Evolutionary conservation across 1,140 invertebrate species (phyloP).

Genomic region (Megalopta genalis): DNA sequence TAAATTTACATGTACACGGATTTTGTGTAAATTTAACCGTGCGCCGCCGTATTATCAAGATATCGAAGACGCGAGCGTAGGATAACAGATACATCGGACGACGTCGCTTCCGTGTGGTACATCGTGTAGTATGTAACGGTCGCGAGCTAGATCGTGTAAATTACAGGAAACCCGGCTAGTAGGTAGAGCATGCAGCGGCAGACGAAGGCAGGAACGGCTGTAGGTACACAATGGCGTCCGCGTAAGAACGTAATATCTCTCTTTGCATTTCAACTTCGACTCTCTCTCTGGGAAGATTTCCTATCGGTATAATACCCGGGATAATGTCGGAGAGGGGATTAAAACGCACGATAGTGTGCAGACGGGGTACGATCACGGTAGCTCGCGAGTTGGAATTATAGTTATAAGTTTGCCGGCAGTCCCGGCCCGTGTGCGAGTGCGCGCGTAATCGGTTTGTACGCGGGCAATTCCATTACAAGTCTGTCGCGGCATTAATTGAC

Average conservation of each 20-base stretch:
- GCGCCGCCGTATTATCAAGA: too few species aligned
- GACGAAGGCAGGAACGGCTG: constrained; percentile 11
- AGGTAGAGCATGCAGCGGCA: constrained; percentile 5
- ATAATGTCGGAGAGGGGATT: constrained; percentile 50
- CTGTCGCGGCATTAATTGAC: constrained; percentile 17
- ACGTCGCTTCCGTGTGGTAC: constrained; percentile 26
- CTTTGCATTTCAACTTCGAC: constrained; percentile 53
- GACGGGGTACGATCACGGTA: constrained; percentile 22
- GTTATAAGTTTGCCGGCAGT: constrained; percentile 39
- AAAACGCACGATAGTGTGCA: constrained; percentile 41
- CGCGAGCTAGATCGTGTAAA: constrained; percentile 39
- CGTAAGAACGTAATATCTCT: constrained; percentile 39
- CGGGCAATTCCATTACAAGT: constrained; percentile 25
- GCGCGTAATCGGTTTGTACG: constrained; percentile 34
- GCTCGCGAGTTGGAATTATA: constrained; percentile 31
- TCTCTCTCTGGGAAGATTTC: constrained; percentile 29
- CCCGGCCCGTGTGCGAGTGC: constrained; percentile 26
- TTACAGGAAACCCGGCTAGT: not conserved
- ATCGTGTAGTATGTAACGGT: constrained; percentile 18
- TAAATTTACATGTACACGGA: too few species aligned
- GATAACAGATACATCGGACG: constrained; percentile 10
- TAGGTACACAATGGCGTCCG: constrained; percentile 34
- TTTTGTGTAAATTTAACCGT: too few species aligned
- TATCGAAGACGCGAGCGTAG: not conserved
- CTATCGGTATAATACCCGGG: constrained; percentile 39